Evolutionary conservation across 2,888 invertebrate genomes (phyloP).

Genomic region (Agonopterix heracliana): DNA sequence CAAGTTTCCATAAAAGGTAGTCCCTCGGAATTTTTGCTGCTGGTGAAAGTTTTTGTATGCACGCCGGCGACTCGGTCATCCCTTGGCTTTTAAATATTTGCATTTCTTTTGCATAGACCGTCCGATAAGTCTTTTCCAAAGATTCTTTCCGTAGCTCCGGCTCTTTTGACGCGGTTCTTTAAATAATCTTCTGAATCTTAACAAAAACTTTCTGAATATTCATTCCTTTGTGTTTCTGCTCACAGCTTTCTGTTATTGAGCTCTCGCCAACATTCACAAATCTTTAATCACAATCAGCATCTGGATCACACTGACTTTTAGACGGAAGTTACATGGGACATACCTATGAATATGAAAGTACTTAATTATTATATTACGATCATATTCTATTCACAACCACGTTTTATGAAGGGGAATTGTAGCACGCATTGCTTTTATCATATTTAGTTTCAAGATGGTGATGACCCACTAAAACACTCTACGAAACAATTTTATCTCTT

Average conservation of each 20-base stretch:
- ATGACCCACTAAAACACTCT: too few species aligned
- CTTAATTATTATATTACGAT: too few species aligned
- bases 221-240: background rate
- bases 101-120: constrained; percentile 52
- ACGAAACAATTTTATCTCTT: too few species aligned
- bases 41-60: constrained; percentile 62
- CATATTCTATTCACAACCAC: too few species aligned
- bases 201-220: constrained; percentile 1
- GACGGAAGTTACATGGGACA: too few species aligned
- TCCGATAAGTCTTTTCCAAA: constrained; percentile 32
- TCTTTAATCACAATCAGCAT: background rate
- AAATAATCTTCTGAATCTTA: constrained; percentile 14
- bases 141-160: constrained; percentile 29
- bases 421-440: too few species aligned
- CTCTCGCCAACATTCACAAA: constrained; percentile 30
- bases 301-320: too few species aligned
- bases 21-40: constrained; percentile 45
- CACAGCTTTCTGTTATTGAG: constrained; percentile 24
- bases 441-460: too few species aligned
- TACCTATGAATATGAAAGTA: too few species aligned
- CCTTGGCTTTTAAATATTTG: constrained; percentile 59
- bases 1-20: constrained; percentile 57
- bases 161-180: constrained; percentile 14
- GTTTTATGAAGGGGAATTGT: too few species aligned
- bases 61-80: constrained; percentile 35